These are phyloP conservation scores for Mylabris sibirica DNA, from an alignment of 2,888 invertebrate species.

Conservation along the genomic window DNA sequence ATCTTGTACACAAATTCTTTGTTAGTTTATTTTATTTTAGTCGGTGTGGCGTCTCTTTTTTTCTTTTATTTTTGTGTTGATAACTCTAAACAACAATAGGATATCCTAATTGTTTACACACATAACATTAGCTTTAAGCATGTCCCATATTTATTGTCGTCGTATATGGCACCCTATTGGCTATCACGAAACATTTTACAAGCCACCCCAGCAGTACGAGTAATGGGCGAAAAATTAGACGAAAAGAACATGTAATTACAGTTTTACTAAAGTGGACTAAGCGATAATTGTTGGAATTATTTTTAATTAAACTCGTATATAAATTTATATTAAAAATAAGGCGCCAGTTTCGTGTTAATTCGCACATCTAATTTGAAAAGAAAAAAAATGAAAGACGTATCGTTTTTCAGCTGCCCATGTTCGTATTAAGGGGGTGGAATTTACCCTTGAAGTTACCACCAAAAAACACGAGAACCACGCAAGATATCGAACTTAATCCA, in stretches of 20 bases:
- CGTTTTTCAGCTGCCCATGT: no score
- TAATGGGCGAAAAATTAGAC: not conserved
- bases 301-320: not conserved
- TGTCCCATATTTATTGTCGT: constrained; percentile 95
- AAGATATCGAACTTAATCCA: no score
- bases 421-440: no score
- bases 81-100: constrained; percentile 64
- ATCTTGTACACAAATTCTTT: constrained; percentile 70
- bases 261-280: not conserved
- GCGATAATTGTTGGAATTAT: not conserved
- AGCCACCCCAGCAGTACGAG: constrained; percentile 91
- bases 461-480: no score
- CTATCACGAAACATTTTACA: constrained; percentile 85
- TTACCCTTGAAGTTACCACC: no score
- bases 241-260: not conserved
- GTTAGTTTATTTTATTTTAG: constrained; percentile 42
- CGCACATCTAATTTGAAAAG: no score
- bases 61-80: constrained; percentile 70
- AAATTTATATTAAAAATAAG: no score
- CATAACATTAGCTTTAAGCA: constrained; percentile 81
- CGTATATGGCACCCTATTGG: constrained; percentile 91
- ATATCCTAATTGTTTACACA: constrained; percentile 86
- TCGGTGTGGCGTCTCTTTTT: not conserved
- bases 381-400: no score
- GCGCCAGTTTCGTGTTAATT: no score